These are phyloP conservation scores for Protonibea diacanthus DNA, from an alignment of 2,797 vertebrate genomes.

Conservation along the genomic window DNA sequence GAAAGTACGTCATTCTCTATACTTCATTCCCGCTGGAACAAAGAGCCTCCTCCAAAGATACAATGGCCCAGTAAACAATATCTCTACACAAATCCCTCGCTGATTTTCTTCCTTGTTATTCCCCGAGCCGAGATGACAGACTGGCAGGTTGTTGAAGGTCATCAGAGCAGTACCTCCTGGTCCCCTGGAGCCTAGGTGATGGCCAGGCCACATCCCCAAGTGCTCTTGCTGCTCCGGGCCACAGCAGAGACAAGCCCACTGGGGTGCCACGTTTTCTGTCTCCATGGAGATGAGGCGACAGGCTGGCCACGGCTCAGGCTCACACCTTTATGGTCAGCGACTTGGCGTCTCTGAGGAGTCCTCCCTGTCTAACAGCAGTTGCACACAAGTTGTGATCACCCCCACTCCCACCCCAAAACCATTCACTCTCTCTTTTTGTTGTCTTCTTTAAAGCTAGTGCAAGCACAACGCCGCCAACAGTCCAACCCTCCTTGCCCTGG, in stretches of 20 bases:
- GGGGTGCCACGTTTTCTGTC: conserved; percentile 71
- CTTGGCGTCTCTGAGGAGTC: conserved; percentile 86
- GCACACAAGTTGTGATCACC: conserved; percentile 84
- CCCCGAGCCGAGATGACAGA: conserved; percentile 80
- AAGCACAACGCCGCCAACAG: conserved; percentile 81
- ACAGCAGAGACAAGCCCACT: conserved; percentile 77
- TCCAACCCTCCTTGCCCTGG: conserved; percentile 85
- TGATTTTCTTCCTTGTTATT: conserved; percentile 69
- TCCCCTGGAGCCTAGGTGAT: conserved; percentile 81
- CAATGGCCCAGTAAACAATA: conserved; percentile 70
- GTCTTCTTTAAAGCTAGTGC: conserved; percentile 71
- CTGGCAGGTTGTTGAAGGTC: conserved; percentile 85
- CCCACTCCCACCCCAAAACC: conserved; percentile 51
- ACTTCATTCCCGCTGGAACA: conserved; percentile 57
- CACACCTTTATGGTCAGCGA: conserved; percentile 90
- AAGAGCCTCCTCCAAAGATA: conserved; percentile 64
- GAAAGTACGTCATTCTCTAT: conserved; percentile 49
- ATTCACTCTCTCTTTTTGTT: conserved; percentile 65
- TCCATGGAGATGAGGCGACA: conserved; percentile 85
- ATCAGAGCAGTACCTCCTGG: conserved; percentile 73
- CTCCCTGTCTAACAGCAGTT: conserved; percentile 82
- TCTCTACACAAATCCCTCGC: conserved; percentile 69
- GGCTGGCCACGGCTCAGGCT: conserved; percentile 86
- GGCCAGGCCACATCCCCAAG: conserved; percentile 78
- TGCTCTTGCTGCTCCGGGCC: conserved; percentile 76